A percentile compares a stretch with the other conserved stretches of the same genome.
Conservation (phyloP, 2,888 invertebrate species). For the Pinctada fucata region DNA sequence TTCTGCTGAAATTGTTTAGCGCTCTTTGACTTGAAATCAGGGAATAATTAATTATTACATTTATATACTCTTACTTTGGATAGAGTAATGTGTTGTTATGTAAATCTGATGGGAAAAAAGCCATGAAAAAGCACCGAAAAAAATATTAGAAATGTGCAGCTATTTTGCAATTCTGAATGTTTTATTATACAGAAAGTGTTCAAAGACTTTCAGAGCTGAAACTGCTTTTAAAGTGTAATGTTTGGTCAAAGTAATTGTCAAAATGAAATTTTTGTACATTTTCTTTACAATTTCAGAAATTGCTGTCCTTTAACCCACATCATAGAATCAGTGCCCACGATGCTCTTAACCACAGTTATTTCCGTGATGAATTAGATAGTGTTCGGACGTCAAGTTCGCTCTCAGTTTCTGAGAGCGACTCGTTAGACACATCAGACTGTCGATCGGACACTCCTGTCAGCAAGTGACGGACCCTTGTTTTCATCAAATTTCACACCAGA, state of each 20-base stretch:
- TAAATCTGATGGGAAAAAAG: not conserved
- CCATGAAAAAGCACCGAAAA: not conserved
- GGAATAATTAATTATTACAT: not conserved
- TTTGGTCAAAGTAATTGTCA: too few species aligned
- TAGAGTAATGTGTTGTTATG: not conserved
- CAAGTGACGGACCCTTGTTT: conserved; percentile 53
- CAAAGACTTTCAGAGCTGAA: too few species aligned
- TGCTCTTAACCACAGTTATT: conserved; percentile 68
- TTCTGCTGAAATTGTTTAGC: too few species aligned
- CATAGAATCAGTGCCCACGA: conserved; percentile 67
- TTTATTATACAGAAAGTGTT: too few species aligned
- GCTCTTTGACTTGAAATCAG: too few species aligned
- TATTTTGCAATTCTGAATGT: too few species aligned
- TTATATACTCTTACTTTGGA: too few species aligned
- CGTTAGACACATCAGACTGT: conserved; percentile 61
- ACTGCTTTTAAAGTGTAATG: too few species aligned
- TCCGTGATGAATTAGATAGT: conserved; percentile 68
- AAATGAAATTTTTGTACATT: too few species aligned
- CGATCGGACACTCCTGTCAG: conserved; percentile 68
- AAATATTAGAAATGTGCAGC: not conserved
- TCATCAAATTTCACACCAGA: too few species aligned
- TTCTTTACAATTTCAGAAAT: conserved; percentile 59
- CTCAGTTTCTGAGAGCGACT: conserved; percentile 65
- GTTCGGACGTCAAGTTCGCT: conserved; percentile 62
- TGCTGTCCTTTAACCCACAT: conserved; percentile 70